Evolutionary conservation across 2,113 vertebrate genomes (phyloP).

Genomic region (Callospermophilus lateralis): DNA sequence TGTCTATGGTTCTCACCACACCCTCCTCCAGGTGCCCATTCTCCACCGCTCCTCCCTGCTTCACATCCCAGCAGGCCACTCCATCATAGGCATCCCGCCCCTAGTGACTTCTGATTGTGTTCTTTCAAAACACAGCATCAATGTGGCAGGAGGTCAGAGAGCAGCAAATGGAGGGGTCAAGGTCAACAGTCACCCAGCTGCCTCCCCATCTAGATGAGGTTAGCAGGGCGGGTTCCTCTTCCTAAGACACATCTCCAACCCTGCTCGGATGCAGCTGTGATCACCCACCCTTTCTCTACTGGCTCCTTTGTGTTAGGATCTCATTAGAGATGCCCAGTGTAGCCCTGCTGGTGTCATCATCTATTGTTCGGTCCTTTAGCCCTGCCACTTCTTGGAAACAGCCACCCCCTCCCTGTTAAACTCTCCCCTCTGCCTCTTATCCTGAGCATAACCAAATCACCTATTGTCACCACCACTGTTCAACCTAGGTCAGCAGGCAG

Average conservation of each 20-base stretch:
- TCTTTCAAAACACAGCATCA: background rate
- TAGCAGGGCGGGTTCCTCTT: background rate
- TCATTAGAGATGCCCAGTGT: background rate
- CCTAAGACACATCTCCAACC: background rate
- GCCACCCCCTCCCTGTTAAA: background rate
- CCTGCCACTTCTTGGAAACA: background rate
- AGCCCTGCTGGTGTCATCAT: background rate
- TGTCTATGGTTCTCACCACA: background rate
- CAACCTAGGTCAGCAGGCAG: background rate
- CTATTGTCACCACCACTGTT: background rate
- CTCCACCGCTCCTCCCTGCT: background rate
- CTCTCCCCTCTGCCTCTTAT: background rate
- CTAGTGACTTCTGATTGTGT: background rate
- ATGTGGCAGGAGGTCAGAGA: background rate
- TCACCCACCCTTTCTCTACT: background rate
- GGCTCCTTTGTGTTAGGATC: background rate
- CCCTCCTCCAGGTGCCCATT: background rate
- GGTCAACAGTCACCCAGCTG: background rate
- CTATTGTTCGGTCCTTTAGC: background rate
- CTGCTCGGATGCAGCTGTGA: too few relatives aligned
- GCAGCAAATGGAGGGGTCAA: background rate
- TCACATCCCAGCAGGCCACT: background rate
- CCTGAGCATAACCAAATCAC: background rate
- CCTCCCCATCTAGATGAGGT: background rate
- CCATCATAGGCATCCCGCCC: background rate